Evolutionary conservation across 2,797 vertebrate species (phyloP), one percentile per base, ranked within the genome.

Genomic region (Pseudochirops cupreus): DNA sequence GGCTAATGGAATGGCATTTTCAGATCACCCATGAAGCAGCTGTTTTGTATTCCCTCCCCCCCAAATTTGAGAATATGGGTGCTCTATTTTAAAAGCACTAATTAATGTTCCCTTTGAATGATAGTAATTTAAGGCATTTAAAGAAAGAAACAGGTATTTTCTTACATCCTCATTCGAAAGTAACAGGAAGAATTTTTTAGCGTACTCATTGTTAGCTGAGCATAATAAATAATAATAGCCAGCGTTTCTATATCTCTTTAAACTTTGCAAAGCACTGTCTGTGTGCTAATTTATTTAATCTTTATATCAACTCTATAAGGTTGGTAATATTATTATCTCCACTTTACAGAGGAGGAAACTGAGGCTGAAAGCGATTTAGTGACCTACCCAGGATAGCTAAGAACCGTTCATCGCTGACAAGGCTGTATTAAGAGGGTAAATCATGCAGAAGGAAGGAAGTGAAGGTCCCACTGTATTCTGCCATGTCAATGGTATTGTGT

Each of bases 41-140:
- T 95, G 91, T 95, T 57, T 97, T 97, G 97, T 95, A 96, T 96
- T 97, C 67, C 2, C 67, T 39, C 74, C 39, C 74, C 96, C 97
- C 96, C 46, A 96, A 97, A 94, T 92, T 90, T 95, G 92, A 96
- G 52, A 58, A 90, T 55, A 7, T 58, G 62, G 95, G 54, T 58
- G 55, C 96, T 92, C 97, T 97, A 98, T 97, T 98, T 98, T 97
- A 96, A 97, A 96, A 96, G 90, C 29, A 67, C 91, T 96, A 96
- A 97, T 97, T 97, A 96, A 92, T 89, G 92, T 55, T 95, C 90
- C 93, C 95, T 90, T 97, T 97, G 95, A 97, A 94, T 93, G 93
- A 94, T 96, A 95, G 58, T 97, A 92, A 93, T 93, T 92, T 16
- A 82, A 82, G 39, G 46, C 96, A 96, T 91, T 95, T 50, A 95